A percentile compares a stretch with the other conserved stretches of the same genome.
Conservation (phyloP, 2,888 invertebrate species). For the Polyploca ridens region DNA sequence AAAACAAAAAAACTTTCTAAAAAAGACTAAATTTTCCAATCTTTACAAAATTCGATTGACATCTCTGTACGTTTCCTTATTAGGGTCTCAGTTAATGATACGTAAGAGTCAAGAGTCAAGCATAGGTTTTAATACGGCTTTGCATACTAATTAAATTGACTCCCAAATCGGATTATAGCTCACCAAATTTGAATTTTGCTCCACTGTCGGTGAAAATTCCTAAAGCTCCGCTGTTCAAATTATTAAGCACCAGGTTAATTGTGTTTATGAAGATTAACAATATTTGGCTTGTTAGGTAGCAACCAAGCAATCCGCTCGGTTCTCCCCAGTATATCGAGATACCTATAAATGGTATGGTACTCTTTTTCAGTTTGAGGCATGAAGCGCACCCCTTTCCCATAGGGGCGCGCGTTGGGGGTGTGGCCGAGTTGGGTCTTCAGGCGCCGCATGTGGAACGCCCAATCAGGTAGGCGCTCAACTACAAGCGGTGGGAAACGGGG, state of each 20-base stretch:
- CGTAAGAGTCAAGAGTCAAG: constrained; percentile 36
- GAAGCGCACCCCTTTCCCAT: no score
- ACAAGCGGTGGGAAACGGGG: no score
- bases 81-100: constrained; percentile 21
- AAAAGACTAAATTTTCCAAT: no score
- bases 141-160: constrained; percentile 54
- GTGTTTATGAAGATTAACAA: constrained; percentile 19
- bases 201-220: constrained; percentile 28
- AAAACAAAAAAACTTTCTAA: no score
- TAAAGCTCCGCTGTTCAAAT: constrained; percentile 26
- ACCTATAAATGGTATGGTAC: no score
- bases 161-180: constrained; percentile 48
- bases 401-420: no score
- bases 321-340: no score
- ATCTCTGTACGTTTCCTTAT: constrained; percentile 7
- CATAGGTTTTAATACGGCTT: constrained; percentile 48
- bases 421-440: no score
- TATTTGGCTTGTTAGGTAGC: neutral
- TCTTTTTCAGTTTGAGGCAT: no score
- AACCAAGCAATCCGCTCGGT: no score
- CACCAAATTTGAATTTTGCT: constrained; percentile 28
- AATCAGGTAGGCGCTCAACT: no score
- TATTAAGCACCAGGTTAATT: constrained; percentile 38
- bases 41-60: neutral
- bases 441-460: no score